These are phyloP conservation scores for Malachius bipustulatus DNA, from an alignment of 2,888 invertebrate genomes.

Conservation along the genomic window DNA sequence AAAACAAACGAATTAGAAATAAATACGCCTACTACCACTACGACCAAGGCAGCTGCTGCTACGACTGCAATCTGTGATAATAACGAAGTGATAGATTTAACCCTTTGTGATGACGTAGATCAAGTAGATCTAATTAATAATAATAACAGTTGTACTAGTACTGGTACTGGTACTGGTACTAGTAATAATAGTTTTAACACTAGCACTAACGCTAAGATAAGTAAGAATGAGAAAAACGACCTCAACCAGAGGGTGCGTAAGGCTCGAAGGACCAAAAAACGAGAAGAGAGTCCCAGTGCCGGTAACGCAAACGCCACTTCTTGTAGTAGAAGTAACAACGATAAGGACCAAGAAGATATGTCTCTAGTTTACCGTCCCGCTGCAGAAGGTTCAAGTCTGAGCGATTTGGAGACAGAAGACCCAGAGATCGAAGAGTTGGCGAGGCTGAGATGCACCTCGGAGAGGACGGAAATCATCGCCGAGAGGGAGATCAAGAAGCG, in stretches of 20 bases:
- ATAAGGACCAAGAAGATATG: conserved; percentile 29
- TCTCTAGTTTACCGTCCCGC: conserved; percentile 33
- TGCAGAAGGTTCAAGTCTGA: conserved; percentile 38
- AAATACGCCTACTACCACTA: conserved; percentile 19
- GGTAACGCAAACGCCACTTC: too few relatives aligned
- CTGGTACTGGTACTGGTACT: too few relatives aligned
- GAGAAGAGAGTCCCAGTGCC: conserved; percentile 12
- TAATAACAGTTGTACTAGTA: conserved; percentile 10
- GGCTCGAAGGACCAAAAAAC: conserved; percentile 17
- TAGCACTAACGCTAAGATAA: conserved; percentile 8
- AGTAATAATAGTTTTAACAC: conserved; percentile 13
- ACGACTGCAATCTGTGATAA: conserved; percentile 18
- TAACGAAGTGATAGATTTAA: conserved; percentile 36
- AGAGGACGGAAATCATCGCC: conserved; percentile 77
- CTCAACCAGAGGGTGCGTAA: conserved; percentile 24
- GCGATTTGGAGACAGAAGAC: conserved; percentile 45
- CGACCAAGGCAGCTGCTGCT: conserved; percentile 9
- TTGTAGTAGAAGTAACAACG: too few relatives aligned
- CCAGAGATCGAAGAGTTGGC: conserved; percentile 72
- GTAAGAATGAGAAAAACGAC: conserved; percentile 19
- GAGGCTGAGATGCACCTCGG: conserved; percentile 77
- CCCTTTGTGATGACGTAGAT: conserved; percentile 32
- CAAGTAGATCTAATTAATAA: conserved; percentile 19
- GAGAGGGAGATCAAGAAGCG: conserved; percentile 65
- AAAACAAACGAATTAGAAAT: conserved; percentile 19